These are phyloP conservation scores for Microplitis manilae DNA, from an alignment of 2,888 invertebrate species.

Conservation along the genomic window DNA sequence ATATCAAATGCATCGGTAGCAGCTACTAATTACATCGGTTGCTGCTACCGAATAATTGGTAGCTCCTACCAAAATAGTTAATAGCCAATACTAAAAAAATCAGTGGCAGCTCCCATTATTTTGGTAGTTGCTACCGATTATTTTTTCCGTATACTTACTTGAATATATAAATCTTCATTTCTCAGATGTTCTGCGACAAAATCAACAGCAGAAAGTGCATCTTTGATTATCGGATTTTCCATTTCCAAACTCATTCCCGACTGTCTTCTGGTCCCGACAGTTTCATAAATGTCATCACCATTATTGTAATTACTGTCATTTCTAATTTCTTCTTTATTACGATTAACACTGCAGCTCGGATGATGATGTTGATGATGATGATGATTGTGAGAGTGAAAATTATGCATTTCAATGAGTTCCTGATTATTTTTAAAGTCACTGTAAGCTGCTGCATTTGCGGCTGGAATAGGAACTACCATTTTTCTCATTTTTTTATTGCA, in stretches of 20 bases:
- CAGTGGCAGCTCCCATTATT: too few relatives aligned
- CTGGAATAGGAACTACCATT: slow-evolving; percentile 83
- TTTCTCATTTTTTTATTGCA: not conserved
- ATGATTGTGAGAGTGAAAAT: slow-evolving; percentile 75
- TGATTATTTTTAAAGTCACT: slow-evolving; percentile 74
- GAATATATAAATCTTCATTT: slow-evolving; percentile 98
- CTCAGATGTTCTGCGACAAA: slow-evolving; percentile 98
- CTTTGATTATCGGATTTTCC: slow-evolving; percentile 80
- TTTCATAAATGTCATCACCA: slow-evolving; percentile 69
- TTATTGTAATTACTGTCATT: slow-evolving; percentile 72
- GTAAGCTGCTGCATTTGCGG: slow-evolving; percentile 86
- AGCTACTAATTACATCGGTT: too few relatives aligned
- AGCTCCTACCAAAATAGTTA: too few relatives aligned
- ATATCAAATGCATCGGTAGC: too few relatives aligned
- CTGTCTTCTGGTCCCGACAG: not conserved
- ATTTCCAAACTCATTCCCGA: slow-evolving; percentile 71
- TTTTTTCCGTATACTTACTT: slow-evolving; percentile 76
- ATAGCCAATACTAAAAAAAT: too few relatives aligned
- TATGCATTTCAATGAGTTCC: slow-evolving; percentile 94
- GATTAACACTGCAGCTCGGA: slow-evolving; percentile 95
- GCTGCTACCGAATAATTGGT: too few relatives aligned
- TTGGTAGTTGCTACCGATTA: too few relatives aligned
- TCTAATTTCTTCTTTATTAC: slow-evolving; percentile 77
- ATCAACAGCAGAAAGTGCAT: slow-evolving; percentile 96
- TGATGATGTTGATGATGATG: slow-evolving; percentile 78